Evolutionary conservation across 30 jellyfish, hydroid and myxozoan genomes (phyloP), one percentile per base, ranked within the genome.

Genomic region (Calvadosia cruxmelitensis): DNA sequence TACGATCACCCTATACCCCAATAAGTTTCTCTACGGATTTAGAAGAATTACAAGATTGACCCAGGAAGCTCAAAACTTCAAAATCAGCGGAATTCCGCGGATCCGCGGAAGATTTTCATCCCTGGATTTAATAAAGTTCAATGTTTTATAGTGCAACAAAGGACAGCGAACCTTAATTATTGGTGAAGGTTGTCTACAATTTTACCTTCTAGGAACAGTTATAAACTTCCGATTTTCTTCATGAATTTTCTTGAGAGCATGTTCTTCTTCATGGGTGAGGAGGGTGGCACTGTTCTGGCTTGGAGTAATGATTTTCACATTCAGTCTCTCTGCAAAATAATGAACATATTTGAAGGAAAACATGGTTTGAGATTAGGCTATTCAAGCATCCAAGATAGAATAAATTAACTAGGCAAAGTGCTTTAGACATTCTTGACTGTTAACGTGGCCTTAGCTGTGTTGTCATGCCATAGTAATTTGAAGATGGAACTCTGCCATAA

Each of bases 171-270:
- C 10, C 72, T 34, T 5, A 0, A 27, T 13, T 28, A 2, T 2
- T 20, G n/a, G n/a, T n/a, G n/a, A n/a, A n/a, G n/a, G n/a, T n/a
- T n/a, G n/a, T n/a, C n/a, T n/a, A n/a, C n/a, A n/a, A n/a, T 3
- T 73, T 50, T 3, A 81, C 97, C 97, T 80, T 66, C 97, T 75
- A 5, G 97, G 97, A 29, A 88, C 76, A 32, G 84, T 88, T 16
- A 88, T 69, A 68, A 88, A 80, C 33, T 77, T 76, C 57, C 75
- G 52, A 42, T 88, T 88, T 27, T 50, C 78, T 32, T 80, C 80
- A 29, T 88, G 97, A 20, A 61, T 73, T 25, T 70, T 73, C 53
- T 80, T 76, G 1, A 88, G 52, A 53, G 65, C 78, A 1, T 32
- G 69, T 50, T 64, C 66, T 28, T 88, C 94, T 53, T 84, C 83